Base-by-base conservation (phyloP, 2,113 vertebrate species). In the Phodopus roborovskii region DNA sequence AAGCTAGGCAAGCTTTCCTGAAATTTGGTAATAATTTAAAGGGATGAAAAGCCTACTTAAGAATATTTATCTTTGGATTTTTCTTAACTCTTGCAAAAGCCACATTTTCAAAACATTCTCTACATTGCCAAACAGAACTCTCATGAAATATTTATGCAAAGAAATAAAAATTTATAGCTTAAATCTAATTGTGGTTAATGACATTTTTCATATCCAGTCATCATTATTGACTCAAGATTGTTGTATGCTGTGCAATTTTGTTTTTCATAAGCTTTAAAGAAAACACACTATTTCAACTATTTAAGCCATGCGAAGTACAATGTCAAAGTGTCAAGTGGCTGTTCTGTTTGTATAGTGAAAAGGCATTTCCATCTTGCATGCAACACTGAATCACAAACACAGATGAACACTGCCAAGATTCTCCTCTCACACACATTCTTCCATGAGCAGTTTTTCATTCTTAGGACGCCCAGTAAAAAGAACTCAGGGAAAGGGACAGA, bases 371-470 rank as follows among this genome's bases (percentile, higher is more conserved):
- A 33, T 93, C 17, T 39, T 53, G 24, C 16, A 0, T 66, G 68
- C 60, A 48, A 89, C 48, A 53, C 2, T 53, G 78, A 91, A 84
- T 58, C 62, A 56, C 62, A 94, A 94, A 85, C 92, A 95, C 94
- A 97, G 56, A 85, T 75, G 71, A 73, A 79, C 4, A 45, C 30
- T 83, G 86, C 53, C 91, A 66, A 85, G 36, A 78, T 11, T 95
- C n/a, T 92, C 53, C 88, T 77, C 68, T 94, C 22, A 89, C 45
- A 81, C 17, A 75, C 33, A n/a, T 96, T 85, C 39, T 83, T 91
- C 71, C 36, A 94, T 36, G 45, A 50, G 26, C n/a, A 84, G 3
- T n/a, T 94, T 96, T 79, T 94, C 64, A 77, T 97, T 96, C n/a
- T 60, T 85, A 58, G 48, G 28, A 83, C 95, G 42, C 58, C 88